Conservation (phyloP, 2,797 vertebrate genomes). For the Scomberomorus guttatus region DNA sequence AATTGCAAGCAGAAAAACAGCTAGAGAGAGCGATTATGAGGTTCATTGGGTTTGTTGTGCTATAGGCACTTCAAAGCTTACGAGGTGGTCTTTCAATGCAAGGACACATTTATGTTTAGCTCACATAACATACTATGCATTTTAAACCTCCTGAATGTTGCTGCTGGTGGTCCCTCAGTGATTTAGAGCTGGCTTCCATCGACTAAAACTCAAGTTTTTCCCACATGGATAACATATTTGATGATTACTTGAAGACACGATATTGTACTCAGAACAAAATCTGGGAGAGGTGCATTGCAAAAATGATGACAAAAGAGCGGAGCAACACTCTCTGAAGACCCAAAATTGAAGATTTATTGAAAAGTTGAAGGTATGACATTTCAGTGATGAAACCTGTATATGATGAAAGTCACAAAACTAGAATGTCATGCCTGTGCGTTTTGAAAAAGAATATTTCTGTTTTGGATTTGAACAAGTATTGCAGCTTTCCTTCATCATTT, state of each 20-base stretch:
- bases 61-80: neutral
- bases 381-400: neutral
- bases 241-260: neutral
- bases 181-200: conserved; percentile 10
- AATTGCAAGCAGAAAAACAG: neutral
- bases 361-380: neutral
- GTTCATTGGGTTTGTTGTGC: neutral
- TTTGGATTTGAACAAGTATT: neutral
- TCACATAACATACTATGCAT: neutral
- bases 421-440: neutral
- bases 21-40: neutral
- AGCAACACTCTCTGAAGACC: neutral
- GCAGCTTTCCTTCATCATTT: neutral
- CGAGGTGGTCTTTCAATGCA: neutral
- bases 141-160: neutral
- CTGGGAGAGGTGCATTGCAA: conserved; percentile 14
- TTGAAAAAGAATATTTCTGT: neutral
- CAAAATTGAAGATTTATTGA: neutral
- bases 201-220: neutral
- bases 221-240: neutral
- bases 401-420: neutral
- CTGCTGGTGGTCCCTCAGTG: neutral
- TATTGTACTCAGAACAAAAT: conserved; percentile 16
- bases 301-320: neutral
- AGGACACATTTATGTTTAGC: neutral